Base-by-base conservation (phyloP, 2,113 vertebrate species). In the Chloropsis cyanopogon region DNA sequence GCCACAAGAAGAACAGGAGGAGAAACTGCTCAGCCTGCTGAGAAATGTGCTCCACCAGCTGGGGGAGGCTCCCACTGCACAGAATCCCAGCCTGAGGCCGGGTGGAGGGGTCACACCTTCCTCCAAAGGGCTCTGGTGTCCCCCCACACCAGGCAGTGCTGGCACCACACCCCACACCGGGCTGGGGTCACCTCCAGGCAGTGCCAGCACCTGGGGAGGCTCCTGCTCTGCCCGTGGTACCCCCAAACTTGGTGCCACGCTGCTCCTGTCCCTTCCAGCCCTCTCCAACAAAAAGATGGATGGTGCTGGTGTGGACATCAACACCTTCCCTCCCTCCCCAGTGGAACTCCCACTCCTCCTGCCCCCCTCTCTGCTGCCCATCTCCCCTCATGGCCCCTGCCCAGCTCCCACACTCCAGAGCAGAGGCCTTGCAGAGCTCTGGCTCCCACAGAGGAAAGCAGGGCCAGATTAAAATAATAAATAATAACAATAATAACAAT, bases 71-170 rank as follows among this genome's bases (percentile, higher is more conserved):
- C 63, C 39, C 7, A 3, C 3, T 2, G 47, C 69, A 9, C 2
- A 0, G 29, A 63, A 56, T 3, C 8, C 10, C 18, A 29, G 83
- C 75, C 50, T 6, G n/a, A 23, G 49, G 7, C 4, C 3, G 1
- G 54, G 1, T 1, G 12, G 42, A 52, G 12, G 10, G 44, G 28
- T 2, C 44, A 29, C 16, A 3, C 15, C 33, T 52, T 46, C 50
- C 59, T 41, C 52, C 52, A 14, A 4, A 44, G 0, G 5, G 23
- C 60, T 49, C 35, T 6, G 4, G 31, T 7, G 23, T 12, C 29
- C 28, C n/a, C 33, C 0, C 42, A 1, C 0, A 1, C 56, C 11
- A 3, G 60, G 86, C 79, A 47, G 28, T 2, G 10, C 52, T 44
- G 60, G 49, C 76, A 35, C 49, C 0, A 7, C 28, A 15, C 10